A percentile compares a stretch with the other conserved stretches of the same genome.
These are phyloP conservation scores for Gymnopithys bicolor DNA, from an alignment of 2,797 vertebrate genomes.

Conservation along the genomic window DNA sequence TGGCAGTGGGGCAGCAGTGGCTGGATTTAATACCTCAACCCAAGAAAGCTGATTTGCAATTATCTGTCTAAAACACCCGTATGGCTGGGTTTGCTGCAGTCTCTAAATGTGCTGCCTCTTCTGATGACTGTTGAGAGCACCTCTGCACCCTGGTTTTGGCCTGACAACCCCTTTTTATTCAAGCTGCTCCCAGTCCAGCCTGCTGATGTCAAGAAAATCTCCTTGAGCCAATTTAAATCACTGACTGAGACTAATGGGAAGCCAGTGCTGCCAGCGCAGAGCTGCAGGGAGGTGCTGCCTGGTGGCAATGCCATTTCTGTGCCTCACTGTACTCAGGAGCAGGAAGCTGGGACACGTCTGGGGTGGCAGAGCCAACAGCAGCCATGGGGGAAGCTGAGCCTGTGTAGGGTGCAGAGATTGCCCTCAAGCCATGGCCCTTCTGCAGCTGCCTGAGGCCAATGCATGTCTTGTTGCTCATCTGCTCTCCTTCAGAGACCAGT, in stretches of 20 bases:
- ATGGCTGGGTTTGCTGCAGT: not conserved
- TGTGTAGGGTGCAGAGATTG: not conserved
- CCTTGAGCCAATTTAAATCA: not conserved
- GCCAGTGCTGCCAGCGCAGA: not conserved
- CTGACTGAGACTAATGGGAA: not conserved
- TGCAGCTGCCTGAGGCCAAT: not conserved
- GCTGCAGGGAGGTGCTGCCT: not conserved
- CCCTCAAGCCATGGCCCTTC: not conserved
- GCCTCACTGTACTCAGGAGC: fast-evolving
- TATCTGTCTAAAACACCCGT: not conserved
- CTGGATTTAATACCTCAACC: not conserved
- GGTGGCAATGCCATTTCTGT: not conserved
- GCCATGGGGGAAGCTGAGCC: not conserved
- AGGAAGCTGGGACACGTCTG: not conserved
- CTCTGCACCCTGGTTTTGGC: not conserved
- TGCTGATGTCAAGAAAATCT: not conserved
- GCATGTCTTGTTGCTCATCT: not conserved
- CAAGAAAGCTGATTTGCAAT: not conserved
- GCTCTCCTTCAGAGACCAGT: not conserved
- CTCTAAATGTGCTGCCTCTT: fast-evolving
- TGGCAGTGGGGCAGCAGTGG: not conserved
- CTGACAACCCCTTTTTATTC: not conserved
- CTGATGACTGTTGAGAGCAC: not conserved
- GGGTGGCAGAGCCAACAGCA: not conserved
- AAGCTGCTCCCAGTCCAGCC: not conserved